phyloP scores from a whole-genome alignment of 2,888 invertebrate genomes.

The Cephus nigrinus region DNA sequence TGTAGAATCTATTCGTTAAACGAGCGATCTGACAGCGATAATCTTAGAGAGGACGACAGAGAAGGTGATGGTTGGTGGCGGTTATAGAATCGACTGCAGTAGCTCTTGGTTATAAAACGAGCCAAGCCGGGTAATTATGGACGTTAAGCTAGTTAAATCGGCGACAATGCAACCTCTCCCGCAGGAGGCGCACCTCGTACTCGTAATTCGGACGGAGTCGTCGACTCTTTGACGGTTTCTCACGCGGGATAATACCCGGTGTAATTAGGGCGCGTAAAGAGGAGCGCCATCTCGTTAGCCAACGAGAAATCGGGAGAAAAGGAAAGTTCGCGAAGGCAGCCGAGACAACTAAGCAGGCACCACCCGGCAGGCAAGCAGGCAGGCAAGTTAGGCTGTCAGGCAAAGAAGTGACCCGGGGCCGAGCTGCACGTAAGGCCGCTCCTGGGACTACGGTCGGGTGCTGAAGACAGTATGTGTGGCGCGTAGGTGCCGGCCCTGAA shows the following conservation, averaged over 20 bases:
- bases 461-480: slow-evolving; percentile 1
- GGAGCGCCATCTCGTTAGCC: not conserved
- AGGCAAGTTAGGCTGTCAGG: no score
- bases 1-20: not conserved
- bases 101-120: not conserved
- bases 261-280: not conserved
- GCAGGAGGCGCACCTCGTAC: not conserved
- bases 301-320: not conserved
- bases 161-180: not conserved
- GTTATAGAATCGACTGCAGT: not conserved
- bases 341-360: not conserved
- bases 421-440: not conserved
- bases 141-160: not conserved
- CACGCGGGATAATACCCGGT: not conserved
- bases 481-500: slow-evolving; percentile 2
- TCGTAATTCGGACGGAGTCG: not conserved
- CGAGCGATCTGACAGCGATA: not conserved
- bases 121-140: not conserved
- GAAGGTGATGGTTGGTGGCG: not conserved
- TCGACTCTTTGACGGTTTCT: not conserved
- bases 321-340: not conserved
- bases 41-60: not conserved
- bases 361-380: not conserved
- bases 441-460: not conserved
- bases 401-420: not conserved